Evolutionary conservation across 1,140 invertebrate species (phyloP).

Genomic region (Drosophila sp.): DNA sequence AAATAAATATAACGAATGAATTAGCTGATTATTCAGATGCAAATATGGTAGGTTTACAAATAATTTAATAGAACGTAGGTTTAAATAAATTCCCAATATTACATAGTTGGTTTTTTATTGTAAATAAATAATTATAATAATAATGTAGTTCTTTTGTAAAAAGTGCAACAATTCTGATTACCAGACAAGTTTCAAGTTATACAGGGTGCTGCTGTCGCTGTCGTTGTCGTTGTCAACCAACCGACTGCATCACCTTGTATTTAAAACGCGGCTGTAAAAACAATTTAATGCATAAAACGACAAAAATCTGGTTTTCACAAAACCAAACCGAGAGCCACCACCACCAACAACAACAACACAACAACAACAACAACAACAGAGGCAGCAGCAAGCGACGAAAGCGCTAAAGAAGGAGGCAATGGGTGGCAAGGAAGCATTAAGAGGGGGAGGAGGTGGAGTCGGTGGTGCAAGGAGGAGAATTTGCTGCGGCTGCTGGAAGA

Average conservation of each 20-base stretch:
- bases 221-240: not conserved
- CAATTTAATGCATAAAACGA: conserved; percentile 83
- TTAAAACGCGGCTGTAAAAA: conserved; percentile 79
- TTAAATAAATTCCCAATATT: no score
- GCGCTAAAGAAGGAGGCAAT: conserved; percentile 55
- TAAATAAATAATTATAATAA: no score
- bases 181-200: not conserved
- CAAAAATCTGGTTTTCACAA: conserved; percentile 82
- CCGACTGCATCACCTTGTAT: conserved; percentile 57
- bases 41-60: no score
- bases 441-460: not conserved
- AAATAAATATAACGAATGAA: no score
- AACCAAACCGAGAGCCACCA: conserved; percentile 66
- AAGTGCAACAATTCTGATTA: no score
- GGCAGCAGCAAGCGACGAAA: conserved; percentile 71
- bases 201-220: not conserved
- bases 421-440: conserved; percentile 13
- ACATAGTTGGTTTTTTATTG: no score
- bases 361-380: conserved; percentile 45
- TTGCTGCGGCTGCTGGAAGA: conserved; percentile 65
- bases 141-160: no score
- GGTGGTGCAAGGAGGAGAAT: conserved; percentile 51
- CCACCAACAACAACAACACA: conserved; percentile 45
- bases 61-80: no score
- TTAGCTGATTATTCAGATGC: no score